A percentile compares a stretch with the other conserved stretches of the same genome.
These are phyloP conservation scores for Drosophila paulistorum DNA, from an alignment of 1,140 invertebrate genomes.

Conservation along the genomic window DNA sequence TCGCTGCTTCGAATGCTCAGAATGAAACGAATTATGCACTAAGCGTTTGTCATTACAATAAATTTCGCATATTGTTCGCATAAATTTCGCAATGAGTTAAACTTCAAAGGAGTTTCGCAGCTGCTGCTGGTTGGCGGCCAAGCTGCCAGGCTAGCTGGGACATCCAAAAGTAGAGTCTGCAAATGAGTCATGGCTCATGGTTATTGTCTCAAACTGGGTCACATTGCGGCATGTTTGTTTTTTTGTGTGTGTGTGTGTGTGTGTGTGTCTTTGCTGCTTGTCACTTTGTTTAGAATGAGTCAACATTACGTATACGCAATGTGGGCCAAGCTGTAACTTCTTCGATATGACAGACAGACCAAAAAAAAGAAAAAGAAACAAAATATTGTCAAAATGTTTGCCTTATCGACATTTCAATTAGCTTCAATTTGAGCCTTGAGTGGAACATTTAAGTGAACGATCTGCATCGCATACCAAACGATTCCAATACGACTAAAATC, in stretches of 20 bases:
- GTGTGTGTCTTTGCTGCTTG: background rate
- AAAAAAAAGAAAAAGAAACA: background rate
- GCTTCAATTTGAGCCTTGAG: conserved; percentile 56
- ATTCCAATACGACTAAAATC: too few species aligned
- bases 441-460: conserved; percentile 36
- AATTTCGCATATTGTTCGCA: conserved; percentile 80
- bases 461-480: conserved; percentile 1
- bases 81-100: conserved; percentile 63
- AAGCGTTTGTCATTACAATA: conserved; percentile 79
- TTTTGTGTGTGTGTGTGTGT: background rate
- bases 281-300: conserved; percentile 58
- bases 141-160: conserved; percentile 29
- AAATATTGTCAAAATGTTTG: conserved; percentile 61
- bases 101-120: conserved; percentile 69
- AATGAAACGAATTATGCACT: conserved; percentile 68
- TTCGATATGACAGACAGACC: conserved; percentile 39
- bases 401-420: conserved; percentile 79
- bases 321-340: conserved; percentile 65
- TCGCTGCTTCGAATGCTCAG: conserved; percentile 18
- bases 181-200: conserved; percentile 54
- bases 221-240: conserved; percentile 54
- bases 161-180: conserved; percentile 65
- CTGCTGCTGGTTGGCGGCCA: conserved; percentile 15
- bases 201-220: conserved; percentile 64
- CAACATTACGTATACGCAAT: conserved; percentile 76